Percentiles rank a stretch among this genome's conserved stretches.
Conservation (phyloP, 2,113 vertebrate species). For the Nipponia nippon region DNA sequence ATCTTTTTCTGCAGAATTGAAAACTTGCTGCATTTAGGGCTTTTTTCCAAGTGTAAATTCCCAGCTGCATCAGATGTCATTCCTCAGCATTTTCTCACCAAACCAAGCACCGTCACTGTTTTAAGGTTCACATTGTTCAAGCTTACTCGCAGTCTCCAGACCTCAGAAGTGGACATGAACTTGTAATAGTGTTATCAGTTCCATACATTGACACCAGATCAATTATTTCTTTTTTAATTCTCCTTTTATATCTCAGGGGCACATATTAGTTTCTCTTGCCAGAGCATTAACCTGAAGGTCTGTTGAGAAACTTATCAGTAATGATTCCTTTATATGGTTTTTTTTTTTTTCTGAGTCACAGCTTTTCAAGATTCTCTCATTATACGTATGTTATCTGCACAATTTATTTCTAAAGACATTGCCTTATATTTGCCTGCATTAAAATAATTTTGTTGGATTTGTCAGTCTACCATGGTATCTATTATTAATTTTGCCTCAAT, state of each 20-base stretch:
- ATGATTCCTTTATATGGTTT: neutral
- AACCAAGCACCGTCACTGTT: neutral
- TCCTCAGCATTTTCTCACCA: neutral
- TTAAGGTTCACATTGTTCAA: neutral
- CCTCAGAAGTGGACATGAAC: neutral
- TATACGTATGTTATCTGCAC: neutral
- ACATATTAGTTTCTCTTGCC: neutral
- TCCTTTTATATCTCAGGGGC: neutral
- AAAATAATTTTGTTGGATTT: neutral
- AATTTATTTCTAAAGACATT: neutral
- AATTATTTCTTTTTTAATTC: neutral
- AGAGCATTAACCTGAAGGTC: neutral
- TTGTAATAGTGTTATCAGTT: neutral
- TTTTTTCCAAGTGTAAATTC: neutral
- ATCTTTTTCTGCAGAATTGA: neutral
- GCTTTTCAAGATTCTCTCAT: neutral
- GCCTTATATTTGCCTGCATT: neutral
- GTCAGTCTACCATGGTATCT: neutral
- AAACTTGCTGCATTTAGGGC: neutral
- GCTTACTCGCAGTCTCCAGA: neutral
- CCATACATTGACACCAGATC: neutral
- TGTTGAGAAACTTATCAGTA: neutral
- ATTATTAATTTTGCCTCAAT: neutral
- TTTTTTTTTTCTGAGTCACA: neutral
- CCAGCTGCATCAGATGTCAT: neutral